Evolutionary conservation across 2,888 invertebrate genomes (phyloP).

Genomic region (Agrilus mali): DNA sequence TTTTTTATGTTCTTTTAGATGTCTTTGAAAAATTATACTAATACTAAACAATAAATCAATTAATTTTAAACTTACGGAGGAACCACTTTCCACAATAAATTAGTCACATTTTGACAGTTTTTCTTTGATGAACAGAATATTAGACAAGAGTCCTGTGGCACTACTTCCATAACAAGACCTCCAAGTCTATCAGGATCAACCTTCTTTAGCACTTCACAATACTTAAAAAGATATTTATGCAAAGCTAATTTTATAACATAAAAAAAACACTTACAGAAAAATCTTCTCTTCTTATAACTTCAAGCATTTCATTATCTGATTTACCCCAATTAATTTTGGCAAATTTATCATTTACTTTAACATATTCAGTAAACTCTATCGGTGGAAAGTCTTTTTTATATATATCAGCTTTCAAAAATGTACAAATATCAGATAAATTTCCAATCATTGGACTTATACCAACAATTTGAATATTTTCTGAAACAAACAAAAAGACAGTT

Average conservation of each 20-base stretch:
- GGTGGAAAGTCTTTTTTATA: constrained; percentile 83
- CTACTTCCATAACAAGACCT: constrained; percentile 67
- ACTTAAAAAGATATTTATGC: constrained; percentile 33
- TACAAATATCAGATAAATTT: constrained; percentile 68
- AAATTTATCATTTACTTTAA: constrained; percentile 56
- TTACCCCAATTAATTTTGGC: constrained; percentile 39
- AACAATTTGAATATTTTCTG: constrained; percentile 67
- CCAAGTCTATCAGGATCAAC: constrained; percentile 73
- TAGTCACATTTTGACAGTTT: constrained; percentile 84
- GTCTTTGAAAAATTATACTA: constrained; percentile 28
- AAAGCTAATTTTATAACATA: constrained; percentile 3
- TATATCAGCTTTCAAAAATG: constrained; percentile 69
- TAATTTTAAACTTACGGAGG: constrained; percentile 7
- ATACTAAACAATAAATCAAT: constrained; percentile 3
- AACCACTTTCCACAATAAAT: constrained; percentile 56
- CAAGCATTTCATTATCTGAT: constrained; percentile 37
- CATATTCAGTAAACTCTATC: constrained; percentile 69
- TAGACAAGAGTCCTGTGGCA: constrained; percentile 68
- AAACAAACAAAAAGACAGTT: too few species aligned
- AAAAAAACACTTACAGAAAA: constrained; percentile 34
- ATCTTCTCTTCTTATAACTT: constrained; percentile 37
- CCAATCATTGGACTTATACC: constrained; percentile 98
- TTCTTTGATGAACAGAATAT: constrained; percentile 89
- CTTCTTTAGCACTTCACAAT: constrained; percentile 42
- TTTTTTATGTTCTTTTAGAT: constrained; percentile 40